A percentile compares a stretch with the other conserved stretches of the same genome.
Evolutionary conservation across 2,888 invertebrate genomes (phyloP).

Genomic region (Rhaphigaster nebulosa): DNA sequence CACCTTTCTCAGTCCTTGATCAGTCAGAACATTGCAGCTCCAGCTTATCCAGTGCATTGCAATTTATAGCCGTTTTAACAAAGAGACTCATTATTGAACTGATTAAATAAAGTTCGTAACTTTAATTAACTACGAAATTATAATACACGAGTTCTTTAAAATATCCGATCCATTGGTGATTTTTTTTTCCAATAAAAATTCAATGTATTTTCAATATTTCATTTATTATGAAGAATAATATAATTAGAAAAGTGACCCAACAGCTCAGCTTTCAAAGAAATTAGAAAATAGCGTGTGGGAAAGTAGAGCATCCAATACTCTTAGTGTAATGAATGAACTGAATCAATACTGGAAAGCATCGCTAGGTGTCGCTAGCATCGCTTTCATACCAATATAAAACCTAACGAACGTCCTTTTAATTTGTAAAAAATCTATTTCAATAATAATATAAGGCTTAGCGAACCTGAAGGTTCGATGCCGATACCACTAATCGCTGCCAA

Average conservation of each 20-base stretch:
- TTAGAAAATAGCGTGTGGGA: not conserved
- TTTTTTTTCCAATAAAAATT: not conserved
- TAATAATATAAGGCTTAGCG: no score
- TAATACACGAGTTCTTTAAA: not conserved
- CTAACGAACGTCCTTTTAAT: no score
- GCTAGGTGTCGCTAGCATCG: no score
- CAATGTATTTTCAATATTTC: not conserved
- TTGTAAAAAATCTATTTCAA: no score
- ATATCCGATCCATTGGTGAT: not conserved
- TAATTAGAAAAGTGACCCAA: not conserved
- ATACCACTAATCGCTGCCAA: no score
- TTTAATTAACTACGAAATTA: no score
- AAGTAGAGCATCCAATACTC: constrained; percentile 9
- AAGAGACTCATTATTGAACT: not conserved
- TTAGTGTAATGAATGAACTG: not conserved
- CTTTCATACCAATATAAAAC: no score
- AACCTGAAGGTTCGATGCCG: no score
- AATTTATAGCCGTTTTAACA: not conserved
- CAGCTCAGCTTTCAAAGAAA: not conserved
- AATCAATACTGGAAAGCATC: not conserved
- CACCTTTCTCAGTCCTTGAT: constrained; percentile 39
- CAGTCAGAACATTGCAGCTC: not conserved
- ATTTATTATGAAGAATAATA: not conserved
- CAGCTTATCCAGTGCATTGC: not conserved
- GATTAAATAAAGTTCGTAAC: no score